phyloP scores from a whole-genome alignment of 1,140 invertebrate species.

The Contarinia nasturtii region DNA sequence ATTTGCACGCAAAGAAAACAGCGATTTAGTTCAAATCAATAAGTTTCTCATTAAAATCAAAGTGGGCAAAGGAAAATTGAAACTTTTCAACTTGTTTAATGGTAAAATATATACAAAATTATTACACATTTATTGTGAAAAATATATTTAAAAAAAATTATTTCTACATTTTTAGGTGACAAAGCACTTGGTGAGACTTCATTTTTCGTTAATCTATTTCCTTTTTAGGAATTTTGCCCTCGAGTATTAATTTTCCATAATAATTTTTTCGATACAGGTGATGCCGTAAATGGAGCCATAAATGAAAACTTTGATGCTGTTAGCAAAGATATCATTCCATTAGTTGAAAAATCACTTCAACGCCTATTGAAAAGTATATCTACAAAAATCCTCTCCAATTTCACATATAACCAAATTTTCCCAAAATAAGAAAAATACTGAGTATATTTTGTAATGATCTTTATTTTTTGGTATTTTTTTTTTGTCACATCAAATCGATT shows the following conservation, averaged over 20 bases:
- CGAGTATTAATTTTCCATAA: no score
- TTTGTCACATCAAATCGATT: no score
- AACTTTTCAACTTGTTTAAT: slow-evolving; percentile 39
- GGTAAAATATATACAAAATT: no score
- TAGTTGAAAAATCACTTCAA: slow-evolving; percentile 33
- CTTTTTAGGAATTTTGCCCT: no score
- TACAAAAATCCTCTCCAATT: slow-evolving; percentile 32
- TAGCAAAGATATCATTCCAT: slow-evolving; percentile 32
- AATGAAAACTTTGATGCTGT: slow-evolving; percentile 41
- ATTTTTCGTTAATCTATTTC: no score
- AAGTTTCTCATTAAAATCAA: slow-evolving; percentile 32
- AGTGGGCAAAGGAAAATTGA: slow-evolving; percentile 31
- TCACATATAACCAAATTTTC: slow-evolving; percentile 35
- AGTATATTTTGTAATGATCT: no score
- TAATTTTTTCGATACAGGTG: slow-evolving; percentile 6
- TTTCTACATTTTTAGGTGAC: no score
- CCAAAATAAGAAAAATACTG: slow-evolving; percentile 15
- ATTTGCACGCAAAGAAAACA: slow-evolving; percentile 15
- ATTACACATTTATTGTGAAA: no score
- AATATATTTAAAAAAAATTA: no score
- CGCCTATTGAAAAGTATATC: slow-evolving; percentile 29
- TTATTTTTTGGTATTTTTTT: no score
- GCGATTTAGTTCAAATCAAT: slow-evolving; percentile 29
- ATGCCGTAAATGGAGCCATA: slow-evolving; percentile 36
- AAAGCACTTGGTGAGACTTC: slow-evolving; percentile 23